A percentile compares a stretch with the other conserved stretches of the same genome.
Conservation (phyloP, 2,888 invertebrate species). For the Anorthoa munda region DNA sequence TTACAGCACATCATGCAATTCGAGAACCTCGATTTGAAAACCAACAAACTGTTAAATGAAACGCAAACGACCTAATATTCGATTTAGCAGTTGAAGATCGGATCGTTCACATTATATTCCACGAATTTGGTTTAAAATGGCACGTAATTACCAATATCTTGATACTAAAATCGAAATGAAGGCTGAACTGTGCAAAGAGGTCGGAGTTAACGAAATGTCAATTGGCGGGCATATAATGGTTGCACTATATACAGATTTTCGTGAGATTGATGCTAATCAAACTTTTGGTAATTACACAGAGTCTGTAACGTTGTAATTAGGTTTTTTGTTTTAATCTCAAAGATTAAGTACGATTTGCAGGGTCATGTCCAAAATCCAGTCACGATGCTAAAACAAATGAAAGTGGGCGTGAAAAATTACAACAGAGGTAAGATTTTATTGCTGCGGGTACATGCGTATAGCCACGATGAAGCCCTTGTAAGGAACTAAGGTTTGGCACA, state of each 20-base stretch:
- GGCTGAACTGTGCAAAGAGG: slow-evolving; percentile 75
- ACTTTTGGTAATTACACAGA: slow-evolving; percentile 55
- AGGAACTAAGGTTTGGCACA: slow-evolving; percentile 36
- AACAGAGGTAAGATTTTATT: slow-evolving; percentile 38
- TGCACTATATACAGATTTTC: slow-evolving; percentile 65
- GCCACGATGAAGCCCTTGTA: slow-evolving; percentile 44
- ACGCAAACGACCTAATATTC: slow-evolving; percentile 49
- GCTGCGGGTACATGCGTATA: slow-evolving; percentile 9
- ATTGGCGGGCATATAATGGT: slow-evolving; percentile 69
- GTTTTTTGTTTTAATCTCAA: slow-evolving; percentile 51
- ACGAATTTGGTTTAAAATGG: slow-evolving; percentile 74
- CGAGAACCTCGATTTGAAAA: slow-evolving; percentile 63
- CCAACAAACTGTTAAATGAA: slow-evolving; percentile 50
- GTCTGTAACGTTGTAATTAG: slow-evolving; percentile 56
- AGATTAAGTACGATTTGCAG: slow-evolving; percentile 55
- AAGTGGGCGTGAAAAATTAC: slow-evolving; percentile 48
- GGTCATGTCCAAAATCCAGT: slow-evolving; percentile 51
- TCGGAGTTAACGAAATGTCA: slow-evolving; percentile 69
- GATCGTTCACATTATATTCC: slow-evolving; percentile 65
- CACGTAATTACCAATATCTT: slow-evolving; percentile 72
- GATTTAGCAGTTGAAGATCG: slow-evolving; percentile 49
- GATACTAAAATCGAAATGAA: slow-evolving; percentile 70
- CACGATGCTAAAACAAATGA: slow-evolving; percentile 60
- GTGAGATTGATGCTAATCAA: slow-evolving; percentile 67
- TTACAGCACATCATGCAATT: slow-evolving; percentile 68